A percentile compares a stretch with the other conserved stretches of the same genome.
phyloP scores from a whole-genome alignment of 1,140 invertebrate genomes.

The Lepidurus couesii region DNA sequence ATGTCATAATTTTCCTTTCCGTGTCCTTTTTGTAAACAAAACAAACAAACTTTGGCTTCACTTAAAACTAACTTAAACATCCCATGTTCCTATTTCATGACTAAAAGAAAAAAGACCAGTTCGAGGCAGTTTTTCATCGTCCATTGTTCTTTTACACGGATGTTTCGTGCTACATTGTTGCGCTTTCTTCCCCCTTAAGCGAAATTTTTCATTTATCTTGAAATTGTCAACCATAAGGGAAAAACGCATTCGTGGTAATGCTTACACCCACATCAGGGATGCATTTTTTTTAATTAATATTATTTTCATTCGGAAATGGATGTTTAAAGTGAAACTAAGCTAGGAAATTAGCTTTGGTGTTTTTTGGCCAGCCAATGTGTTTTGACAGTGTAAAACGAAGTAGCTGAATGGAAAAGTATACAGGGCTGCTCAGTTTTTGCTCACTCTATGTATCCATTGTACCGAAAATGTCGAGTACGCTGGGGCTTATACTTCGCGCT shows the following conservation, averaged over 20 bases:
- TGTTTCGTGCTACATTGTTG: neutral
- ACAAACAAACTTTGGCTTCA: neutral
- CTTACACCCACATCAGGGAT: slow-evolving; percentile 5
- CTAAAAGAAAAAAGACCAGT: neutral
- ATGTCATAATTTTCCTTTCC: neutral
- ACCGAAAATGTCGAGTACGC: neutral
- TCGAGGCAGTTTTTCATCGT: neutral
- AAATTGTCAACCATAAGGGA: neutral
- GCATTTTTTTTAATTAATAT: neutral
- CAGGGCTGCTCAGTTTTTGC: slow-evolving; percentile 20
- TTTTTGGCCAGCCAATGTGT: neutral
- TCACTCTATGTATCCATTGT: neutral
- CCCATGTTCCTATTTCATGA: neutral
- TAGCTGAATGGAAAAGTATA: slow-evolving; percentile 6
- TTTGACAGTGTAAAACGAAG: slow-evolving; percentile 18
- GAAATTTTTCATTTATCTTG: neutral
- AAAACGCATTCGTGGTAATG: slow-evolving; percentile 11
- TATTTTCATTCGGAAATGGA: neutral
- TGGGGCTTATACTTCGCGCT: too few relatives aligned
- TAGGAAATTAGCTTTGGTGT: neutral
- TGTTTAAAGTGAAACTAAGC: neutral
- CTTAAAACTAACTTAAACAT: slow-evolving; percentile 6
- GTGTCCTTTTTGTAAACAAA: neutral
- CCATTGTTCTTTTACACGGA: neutral
- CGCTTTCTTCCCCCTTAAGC: neutral